Conservation (phyloP, 2,113 vertebrate species). For the Oxyruncus cristatus region DNA sequence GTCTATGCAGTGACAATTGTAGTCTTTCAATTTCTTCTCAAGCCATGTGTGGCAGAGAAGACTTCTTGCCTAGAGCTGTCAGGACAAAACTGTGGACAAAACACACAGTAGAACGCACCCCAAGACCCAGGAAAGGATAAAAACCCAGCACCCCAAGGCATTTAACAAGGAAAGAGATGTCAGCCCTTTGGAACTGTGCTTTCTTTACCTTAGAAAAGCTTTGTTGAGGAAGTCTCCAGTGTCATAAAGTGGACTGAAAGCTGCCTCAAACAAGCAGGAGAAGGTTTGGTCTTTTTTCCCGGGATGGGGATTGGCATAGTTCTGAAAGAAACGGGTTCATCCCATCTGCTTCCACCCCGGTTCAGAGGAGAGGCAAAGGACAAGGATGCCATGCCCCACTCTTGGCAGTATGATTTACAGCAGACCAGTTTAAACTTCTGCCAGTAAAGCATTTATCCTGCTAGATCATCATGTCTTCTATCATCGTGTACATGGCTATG, state of each 20-base stretch:
- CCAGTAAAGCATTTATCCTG: not conserved
- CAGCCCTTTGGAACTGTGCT: not conserved
- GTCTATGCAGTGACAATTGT: not conserved
- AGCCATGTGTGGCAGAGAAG: not conserved
- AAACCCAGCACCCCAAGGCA: not conserved
- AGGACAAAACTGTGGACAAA: not conserved
- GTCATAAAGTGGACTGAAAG: not conserved
- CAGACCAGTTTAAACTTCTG: not conserved
- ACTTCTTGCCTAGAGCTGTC: not conserved
- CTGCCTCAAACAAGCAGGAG: not conserved
- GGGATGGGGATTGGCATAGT: not conserved
- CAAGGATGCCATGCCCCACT: not conserved
- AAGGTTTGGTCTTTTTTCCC: not conserved
- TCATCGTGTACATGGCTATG: not conserved
- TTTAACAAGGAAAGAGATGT: not conserved
- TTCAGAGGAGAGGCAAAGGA: slow-evolving; percentile 36
- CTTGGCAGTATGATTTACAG: not conserved
- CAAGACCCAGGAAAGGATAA: not conserved
- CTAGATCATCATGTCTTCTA: not conserved
- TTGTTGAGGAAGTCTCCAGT: not conserved
- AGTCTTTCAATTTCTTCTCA: not conserved
- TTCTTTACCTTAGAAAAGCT: not conserved
- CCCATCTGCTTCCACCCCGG: slow-evolving; percentile 28
- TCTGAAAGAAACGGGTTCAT: slow-evolving; percentile 23
- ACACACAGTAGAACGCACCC: not conserved